Evolutionary conservation across 2,797 vertebrate genomes (phyloP).

Genomic region (Ambastaia sidthimunki): DNA sequence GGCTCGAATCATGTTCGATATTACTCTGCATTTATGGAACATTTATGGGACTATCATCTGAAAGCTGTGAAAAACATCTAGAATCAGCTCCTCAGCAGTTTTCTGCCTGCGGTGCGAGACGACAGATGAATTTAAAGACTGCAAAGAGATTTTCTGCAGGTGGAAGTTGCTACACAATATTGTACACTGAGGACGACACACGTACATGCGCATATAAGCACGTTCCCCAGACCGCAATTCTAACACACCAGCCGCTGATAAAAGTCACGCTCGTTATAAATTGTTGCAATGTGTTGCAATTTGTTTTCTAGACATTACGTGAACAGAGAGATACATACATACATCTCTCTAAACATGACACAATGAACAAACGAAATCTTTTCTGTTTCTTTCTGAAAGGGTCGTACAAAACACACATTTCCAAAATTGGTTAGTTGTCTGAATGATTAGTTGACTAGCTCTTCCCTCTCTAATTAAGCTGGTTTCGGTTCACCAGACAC

Average conservation of each 20-base stretch:
- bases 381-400: background rate
- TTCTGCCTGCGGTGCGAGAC: background rate
- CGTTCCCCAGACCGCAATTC: background rate
- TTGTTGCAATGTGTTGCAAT: slow-evolving; percentile 1
- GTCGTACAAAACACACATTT: background rate
- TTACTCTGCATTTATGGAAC: slow-evolving; percentile 51
- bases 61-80: slow-evolving; percentile 15
- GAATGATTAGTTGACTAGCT: background rate
- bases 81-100: slow-evolving; percentile 5
- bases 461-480: background rate
- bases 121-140: slow-evolving; percentile 29
- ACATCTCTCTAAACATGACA: background rate
- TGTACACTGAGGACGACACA: background rate
- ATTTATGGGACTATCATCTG: slow-evolving; percentile 41
- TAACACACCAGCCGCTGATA: slow-evolving; percentile 12
- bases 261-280: slow-evolving; percentile 33
- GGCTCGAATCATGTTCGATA: slow-evolving; percentile 32
- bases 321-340: background rate
- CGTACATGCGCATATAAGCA: background rate
- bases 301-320: slow-evolving; percentile 8
- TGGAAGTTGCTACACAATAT: slow-evolving; percentile 18
- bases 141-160: background rate
- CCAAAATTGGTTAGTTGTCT: background rate
- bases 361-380: background rate
- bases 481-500: background rate